Evolutionary conservation across 2,113 vertebrate species (phyloP).

Genomic region (Marmota monax): DNA sequence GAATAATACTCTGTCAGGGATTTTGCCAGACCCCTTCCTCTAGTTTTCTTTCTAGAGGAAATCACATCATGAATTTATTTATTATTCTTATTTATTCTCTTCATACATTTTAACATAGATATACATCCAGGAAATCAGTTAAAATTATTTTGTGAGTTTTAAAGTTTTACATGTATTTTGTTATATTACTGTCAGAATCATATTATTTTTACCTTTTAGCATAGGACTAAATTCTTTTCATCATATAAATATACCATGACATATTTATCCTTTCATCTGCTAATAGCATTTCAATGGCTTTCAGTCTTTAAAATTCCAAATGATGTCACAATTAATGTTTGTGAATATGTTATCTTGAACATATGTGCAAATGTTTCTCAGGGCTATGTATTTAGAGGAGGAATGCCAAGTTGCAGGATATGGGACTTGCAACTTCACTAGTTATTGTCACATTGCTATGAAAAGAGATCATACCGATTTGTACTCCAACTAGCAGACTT

Average conservation of each 20-base stretch:
- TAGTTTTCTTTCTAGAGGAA: neutral
- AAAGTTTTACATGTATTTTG: neutral
- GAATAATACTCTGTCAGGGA: neutral
- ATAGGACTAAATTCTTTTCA: neutral
- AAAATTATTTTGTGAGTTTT: slow-evolving; percentile 11
- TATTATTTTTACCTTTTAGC: neutral
- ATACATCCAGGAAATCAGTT: neutral
- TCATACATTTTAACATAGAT: neutral
- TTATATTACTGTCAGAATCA: neutral
- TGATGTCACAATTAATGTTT: neutral
- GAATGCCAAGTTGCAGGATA: neutral
- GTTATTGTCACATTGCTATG: neutral
- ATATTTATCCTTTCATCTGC: neutral
- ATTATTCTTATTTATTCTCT: neutral
- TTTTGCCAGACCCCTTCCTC: neutral
- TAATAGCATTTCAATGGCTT: neutral
- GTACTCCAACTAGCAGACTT: neutral
- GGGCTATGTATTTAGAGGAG: neutral
- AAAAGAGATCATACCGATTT: neutral
- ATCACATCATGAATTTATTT: neutral
- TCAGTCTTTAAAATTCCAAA: slow-evolving; percentile 34
- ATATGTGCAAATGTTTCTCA: neutral
- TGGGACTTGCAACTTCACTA: neutral
- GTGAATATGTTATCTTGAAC: neutral
- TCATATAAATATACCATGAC: neutral